Conservation (phyloP, 2,888 invertebrate genomes). For the Adineta ricciae region DNA sequence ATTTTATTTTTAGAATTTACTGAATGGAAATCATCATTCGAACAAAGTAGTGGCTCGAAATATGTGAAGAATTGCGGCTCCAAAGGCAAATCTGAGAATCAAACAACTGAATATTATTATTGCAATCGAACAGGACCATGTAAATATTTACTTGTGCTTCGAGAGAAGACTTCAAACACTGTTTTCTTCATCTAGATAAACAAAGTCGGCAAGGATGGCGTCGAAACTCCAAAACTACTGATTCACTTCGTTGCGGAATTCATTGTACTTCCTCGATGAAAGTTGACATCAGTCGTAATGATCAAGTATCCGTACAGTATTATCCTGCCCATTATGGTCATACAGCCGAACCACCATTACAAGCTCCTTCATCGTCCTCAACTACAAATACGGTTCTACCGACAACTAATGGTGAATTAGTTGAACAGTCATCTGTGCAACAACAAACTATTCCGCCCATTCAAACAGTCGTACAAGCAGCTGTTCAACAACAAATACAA, state of each 20-base stretch:
- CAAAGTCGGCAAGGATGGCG: slow-evolving; percentile 18
- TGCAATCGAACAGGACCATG: slow-evolving; percentile 12
- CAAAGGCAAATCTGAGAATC: slow-evolving; percentile 17
- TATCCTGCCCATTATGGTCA: slow-evolving; percentile 19
- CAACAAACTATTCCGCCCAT: background rate
- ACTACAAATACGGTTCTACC: background rate
- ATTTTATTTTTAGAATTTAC: background rate
- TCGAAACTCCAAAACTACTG: background rate
- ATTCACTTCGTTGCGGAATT: slow-evolving; percentile 13
- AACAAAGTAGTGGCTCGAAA: slow-evolving; percentile 1
- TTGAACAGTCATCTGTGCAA: background rate
- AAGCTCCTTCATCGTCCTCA: background rate
- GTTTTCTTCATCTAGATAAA: background rate
- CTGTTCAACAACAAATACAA: background rate
- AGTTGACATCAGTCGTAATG: slow-evolving; percentile 11
- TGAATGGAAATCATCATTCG: background rate
- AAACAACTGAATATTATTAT: slow-evolving; percentile 22
- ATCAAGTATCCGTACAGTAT: slow-evolving; percentile 15
- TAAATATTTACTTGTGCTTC: background rate
- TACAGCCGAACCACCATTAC: background rate
- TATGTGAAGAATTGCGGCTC: slow-evolving; percentile 19
- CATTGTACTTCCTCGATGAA: slow-evolving; percentile 21
- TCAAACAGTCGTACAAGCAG: slow-evolving; percentile 8
- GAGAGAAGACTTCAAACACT: too few species aligned
- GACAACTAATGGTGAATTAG: background rate